Base-by-base conservation (phyloP, 1,140 invertebrate species). In the Ceratoteleas bidentatus region DNA sequence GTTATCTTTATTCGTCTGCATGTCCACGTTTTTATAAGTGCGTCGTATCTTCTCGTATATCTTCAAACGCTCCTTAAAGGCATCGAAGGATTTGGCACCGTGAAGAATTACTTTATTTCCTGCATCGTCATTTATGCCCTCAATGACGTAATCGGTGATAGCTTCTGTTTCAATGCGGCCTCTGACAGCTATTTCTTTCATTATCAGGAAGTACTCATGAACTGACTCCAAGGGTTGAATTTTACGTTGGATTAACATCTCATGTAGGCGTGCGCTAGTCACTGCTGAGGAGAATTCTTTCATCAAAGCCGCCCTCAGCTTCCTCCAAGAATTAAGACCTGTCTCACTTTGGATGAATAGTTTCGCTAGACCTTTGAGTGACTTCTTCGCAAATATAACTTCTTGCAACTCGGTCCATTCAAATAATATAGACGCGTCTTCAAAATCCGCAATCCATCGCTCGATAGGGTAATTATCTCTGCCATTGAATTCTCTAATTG, bases 381-480 rank as follows among this genome's bases (percentile, higher is more conserved):
- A 65, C 13, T 11, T 57, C n/a, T 75, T 75, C 0, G 72, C 72
- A 43, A 65, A 75, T 1, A 75, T 36, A 0, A 75, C 0, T 15
- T 58, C 58, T 9, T 75, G 60, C 8, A 75, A 7, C 1, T 49
- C 53, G 24, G 38, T 11, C 72, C 54, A 65, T n/a, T n/a, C 11
- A 6, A 65, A 50, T 32, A 75, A 10, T 0, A 13, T 43, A 7
- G 72, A 40, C 0, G 54, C 34, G 4, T 75, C 61, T 24, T 75
- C 72, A 11, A 75, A 75, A 14, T 65, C 61, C 2, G 15, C 4
- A 0, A 75, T 50, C 54, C 72, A 75, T 7, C 43, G 13, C 32
- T 75, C 45, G 4, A 75, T 34, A 2, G 53, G 54, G n/a, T 24
- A 64, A 38, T 34, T n/a, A 8, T 65, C 53, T 2, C 8, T 14